Percentiles rank a stretch among this genome's conserved stretches.
Conservation (phyloP, 2,888 invertebrate genomes). For the Octonoba sinensis region DNA sequence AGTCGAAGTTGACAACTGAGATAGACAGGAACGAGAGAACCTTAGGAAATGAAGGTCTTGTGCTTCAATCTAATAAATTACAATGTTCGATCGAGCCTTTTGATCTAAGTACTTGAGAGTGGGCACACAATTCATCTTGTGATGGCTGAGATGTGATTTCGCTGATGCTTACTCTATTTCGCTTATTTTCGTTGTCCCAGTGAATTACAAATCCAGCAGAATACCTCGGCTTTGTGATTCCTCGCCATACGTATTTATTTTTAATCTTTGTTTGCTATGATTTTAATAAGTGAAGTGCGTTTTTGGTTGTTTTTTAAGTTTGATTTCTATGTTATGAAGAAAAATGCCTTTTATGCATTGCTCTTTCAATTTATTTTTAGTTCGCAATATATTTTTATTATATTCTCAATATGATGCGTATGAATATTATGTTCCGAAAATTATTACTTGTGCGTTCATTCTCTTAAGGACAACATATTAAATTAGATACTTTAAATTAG, state of each 20-base stretch:
- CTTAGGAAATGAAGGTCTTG: not conserved
- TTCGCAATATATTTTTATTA: too few relatives aligned
- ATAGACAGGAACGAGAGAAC: not conserved
- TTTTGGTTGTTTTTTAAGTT: constrained; percentile 8
- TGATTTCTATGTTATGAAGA: too few relatives aligned
- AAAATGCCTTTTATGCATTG: too few relatives aligned
- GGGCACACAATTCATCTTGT: constrained; percentile 8
- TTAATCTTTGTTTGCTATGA: constrained; percentile 14
- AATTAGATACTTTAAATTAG: too few relatives aligned
- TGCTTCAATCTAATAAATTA: constrained; percentile 41
- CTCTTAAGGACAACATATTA: too few relatives aligned
- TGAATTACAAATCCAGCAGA: constrained; percentile 34
- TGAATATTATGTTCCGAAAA: too few relatives aligned
- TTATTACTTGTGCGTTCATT: too few relatives aligned
- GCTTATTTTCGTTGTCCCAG: constrained; percentile 14
- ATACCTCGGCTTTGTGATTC: constrained; percentile 5
- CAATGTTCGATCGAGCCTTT: constrained; percentile 42
- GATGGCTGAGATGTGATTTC: constrained; percentile 28
- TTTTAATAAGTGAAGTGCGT: constrained; percentile 38
- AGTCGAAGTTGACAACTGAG: too few relatives aligned
- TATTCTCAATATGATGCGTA: too few relatives aligned
- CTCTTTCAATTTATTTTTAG: too few relatives aligned
- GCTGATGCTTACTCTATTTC: constrained; percentile 26
- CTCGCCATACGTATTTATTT: constrained; percentile 2
- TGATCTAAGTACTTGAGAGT: constrained; percentile 39